Percentiles rank a stretch among this genome's conserved stretches.
Evolutionary conservation across 2,888 invertebrate genomes (phyloP).

Genomic region (Erannis defoliaria): DNA sequence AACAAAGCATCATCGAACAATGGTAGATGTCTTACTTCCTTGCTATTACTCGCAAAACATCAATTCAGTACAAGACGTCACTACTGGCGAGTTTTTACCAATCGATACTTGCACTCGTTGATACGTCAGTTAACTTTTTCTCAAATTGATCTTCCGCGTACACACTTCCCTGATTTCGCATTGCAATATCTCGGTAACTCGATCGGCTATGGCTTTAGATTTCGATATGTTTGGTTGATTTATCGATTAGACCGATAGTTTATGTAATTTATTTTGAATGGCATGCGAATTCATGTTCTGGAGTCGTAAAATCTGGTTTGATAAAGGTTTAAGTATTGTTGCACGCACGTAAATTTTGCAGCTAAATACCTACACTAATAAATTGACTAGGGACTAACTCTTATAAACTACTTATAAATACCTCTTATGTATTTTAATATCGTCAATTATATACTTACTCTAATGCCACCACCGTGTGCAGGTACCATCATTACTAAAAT

Average conservation of each 20-base stretch:
- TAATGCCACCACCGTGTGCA: too few species aligned
- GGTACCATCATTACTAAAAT: too few species aligned
- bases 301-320: constrained; percentile 5
- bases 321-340: background rate
- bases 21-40: constrained; percentile 25
- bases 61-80: constrained; percentile 13
- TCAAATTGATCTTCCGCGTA: constrained; percentile 28
- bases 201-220: constrained; percentile 32
- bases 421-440: too few species aligned
- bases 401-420: too few species aligned
- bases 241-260: constrained; percentile 12
- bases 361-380: background rate
- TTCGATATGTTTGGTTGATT: constrained; percentile 20
- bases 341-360: background rate
- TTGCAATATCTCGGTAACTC: constrained; percentile 15
- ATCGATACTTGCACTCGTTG: constrained; percentile 26
- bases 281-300: constrained; percentile 14
- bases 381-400: background rate
- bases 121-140: constrained; percentile 18
- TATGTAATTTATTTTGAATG: constrained; percentile 19
- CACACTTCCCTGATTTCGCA: constrained; percentile 28
- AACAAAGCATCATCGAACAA: constrained; percentile 31
- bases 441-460: too few species aligned
- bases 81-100: constrained; percentile 24
- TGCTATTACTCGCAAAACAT: constrained; percentile 24